Base-by-base conservation (phyloP, 2,888 invertebrate species). In the Ophion obscuratus region DNA sequence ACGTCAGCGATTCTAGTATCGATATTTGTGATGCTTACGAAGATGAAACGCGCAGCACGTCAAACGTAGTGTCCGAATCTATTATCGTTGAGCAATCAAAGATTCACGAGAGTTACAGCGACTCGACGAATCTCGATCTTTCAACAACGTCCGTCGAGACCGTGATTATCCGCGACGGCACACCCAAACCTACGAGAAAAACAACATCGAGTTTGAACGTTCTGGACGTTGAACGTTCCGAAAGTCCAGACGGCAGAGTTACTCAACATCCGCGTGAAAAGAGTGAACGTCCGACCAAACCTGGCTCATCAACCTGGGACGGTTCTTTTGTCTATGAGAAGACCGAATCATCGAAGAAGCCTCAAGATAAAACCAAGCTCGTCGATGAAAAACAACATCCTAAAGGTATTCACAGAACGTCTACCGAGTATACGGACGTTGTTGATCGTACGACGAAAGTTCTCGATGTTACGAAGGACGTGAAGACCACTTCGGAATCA, bases 61-160 rank as follows among this genome's bases (percentile, higher is more conserved):
- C 85, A 24, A 88, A 88, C 27, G 79, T 90, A 36, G 71, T 87
- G 31, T 83, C 81, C 57, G 90, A 89, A 31, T 91, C 90, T 24
- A 68, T 90, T 11, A 73, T 89, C 7, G 76, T 91, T 47, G 91
- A 91, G 40, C 91, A 89, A 53, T 90, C 91, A 4, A 84, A 82
- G 1, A 81, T 87, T 20, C 90, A 85, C 74, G 90, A 91, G 74
- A 91, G 90, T 77, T 91, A 90, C 66, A 84, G 83, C 7, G 91
- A 91, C 11, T 90, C 91, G 0, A 87, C 90, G 27, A 91, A 90
- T 57, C 17, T 90, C 3, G 92, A 92, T 67, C 87, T 89, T 14
- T 89, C 92, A 1, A 87, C 92, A 0, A 91, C 90, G 0, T 90
- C 92, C 10, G 86, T 90, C 4, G 93, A 93, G 62, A 92, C 92